Percentiles rank a stretch among this genome's conserved stretches.
phyloP scores from a whole-genome alignment of 2,113 vertebrate genomes.

The Mohoua ochrocephala region DNA sequence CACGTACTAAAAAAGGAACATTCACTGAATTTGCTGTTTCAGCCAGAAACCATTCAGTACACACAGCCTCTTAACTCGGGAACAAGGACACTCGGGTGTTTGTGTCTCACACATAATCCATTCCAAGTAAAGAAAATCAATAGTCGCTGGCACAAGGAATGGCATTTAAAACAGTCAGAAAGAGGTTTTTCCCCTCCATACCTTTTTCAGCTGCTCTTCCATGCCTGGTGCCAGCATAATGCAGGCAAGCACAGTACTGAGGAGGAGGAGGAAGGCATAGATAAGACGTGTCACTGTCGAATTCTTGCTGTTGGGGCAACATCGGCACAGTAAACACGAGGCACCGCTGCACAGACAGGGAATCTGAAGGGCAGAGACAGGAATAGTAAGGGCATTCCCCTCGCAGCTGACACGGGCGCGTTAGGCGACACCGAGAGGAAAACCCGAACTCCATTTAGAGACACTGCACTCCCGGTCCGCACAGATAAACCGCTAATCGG shows the following conservation, averaged over 20 bases:
- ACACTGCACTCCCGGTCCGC: rapidly evolving
- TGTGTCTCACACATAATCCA: background rate
- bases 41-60: background rate
- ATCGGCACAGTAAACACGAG: conserved; percentile 83
- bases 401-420: background rate
- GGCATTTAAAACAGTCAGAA: background rate
- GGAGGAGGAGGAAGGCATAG: conserved; percentile 84
- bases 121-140: background rate
- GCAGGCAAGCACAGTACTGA: conserved; percentile 81
- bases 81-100: background rate
- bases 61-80: rapidly evolving
- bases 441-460: rapidly evolving
- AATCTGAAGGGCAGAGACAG: conserved; percentile 67
- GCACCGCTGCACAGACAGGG: conserved; percentile 86
- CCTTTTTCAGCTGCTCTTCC: conserved; percentile 84
- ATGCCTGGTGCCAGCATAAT: conserved; percentile 85
- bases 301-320: conserved; percentile 84
- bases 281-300: conserved; percentile 86
- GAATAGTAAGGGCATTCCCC: background rate
- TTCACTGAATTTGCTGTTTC: background rate
- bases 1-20: background rate
- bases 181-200: background rate
- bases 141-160: background rate
- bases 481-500: background rate
- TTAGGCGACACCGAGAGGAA: too few relatives aligned